Conservation (phyloP, 1,140 invertebrate genomes). For the Notospermus geniculatus region DNA sequence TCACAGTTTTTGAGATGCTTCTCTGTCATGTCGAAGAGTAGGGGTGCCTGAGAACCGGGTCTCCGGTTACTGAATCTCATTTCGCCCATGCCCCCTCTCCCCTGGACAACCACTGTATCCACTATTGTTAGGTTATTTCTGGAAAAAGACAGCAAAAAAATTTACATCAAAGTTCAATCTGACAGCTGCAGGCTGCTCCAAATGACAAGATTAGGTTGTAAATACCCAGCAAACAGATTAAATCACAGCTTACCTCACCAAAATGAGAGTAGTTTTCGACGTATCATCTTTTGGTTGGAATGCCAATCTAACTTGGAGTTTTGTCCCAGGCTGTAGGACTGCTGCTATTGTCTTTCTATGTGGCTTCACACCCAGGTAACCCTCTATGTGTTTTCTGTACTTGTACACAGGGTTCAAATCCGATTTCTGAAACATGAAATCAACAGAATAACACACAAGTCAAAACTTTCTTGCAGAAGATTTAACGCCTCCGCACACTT, state of each 20-base stretch:
- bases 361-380: slow-evolving; percentile 53
- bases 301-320: slow-evolving; percentile 57
- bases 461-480: no score
- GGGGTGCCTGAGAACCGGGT: slow-evolving; percentile 65
- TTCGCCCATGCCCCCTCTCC: slow-evolving; percentile 78
- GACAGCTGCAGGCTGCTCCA: no score
- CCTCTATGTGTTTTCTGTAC: slow-evolving; percentile 56
- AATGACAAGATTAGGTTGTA: no score
- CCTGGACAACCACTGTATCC: slow-evolving; percentile 78
- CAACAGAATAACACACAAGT: no score
- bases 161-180: no score
- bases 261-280: slow-evolving; percentile 58
- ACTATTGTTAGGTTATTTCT: slow-evolving; percentile 93
- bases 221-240: no score
- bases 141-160: slow-evolving; percentile 28
- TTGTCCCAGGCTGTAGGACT: slow-evolving; percentile 57
- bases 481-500: no score
- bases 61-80: slow-evolving; percentile 89
- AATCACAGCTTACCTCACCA: slow-evolving; percentile 54
- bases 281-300: slow-evolving; percentile 60
- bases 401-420: slow-evolving; percentile 50
- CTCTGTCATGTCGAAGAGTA: slow-evolving; percentile 73
- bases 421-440: slow-evolving; percentile 21
- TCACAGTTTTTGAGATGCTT: slow-evolving; percentile 82
- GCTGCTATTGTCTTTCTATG: slow-evolving; percentile 57